Percentiles rank a stretch among this genome's conserved stretches.
Conservation (phyloP, 2,113 vertebrate genomes). For the Boleophthalmus pectinirostris region DNA sequence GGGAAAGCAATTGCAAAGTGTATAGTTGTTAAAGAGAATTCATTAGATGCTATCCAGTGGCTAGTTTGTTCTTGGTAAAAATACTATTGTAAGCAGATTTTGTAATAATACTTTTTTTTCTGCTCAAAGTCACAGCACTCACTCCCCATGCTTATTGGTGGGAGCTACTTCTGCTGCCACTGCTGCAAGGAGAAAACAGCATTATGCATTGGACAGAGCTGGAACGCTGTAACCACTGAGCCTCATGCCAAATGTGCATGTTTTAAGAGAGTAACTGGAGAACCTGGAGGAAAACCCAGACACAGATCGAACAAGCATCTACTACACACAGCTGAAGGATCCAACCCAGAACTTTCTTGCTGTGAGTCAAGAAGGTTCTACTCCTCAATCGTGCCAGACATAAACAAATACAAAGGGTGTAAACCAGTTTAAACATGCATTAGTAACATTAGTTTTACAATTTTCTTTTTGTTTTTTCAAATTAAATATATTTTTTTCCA, state of each 20-base stretch:
- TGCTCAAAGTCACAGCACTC: not conserved
- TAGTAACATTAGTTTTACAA: no score
- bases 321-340: no score
- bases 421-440: no score
- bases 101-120: not conserved
- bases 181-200: not conserved
- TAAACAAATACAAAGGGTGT: no score
- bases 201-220: no score
- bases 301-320: not conserved
- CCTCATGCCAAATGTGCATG: not conserved
- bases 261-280: not conserved
- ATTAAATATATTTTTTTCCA: no score
- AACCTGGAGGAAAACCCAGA: not conserved
- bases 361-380: no score
- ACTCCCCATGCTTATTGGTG: not conserved
- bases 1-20: not conserved
- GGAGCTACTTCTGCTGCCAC: not conserved
- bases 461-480: no score
- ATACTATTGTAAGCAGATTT: slow-evolving; percentile 1
- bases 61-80: slow-evolving; percentile 3
- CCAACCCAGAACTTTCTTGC: no score
- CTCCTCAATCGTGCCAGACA: no score
- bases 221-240: no score
- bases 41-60: not conserved
- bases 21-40: not conserved